Evolutionary conservation across 1,140 invertebrate species (phyloP).

Genomic region (Solen grandis): DNA sequence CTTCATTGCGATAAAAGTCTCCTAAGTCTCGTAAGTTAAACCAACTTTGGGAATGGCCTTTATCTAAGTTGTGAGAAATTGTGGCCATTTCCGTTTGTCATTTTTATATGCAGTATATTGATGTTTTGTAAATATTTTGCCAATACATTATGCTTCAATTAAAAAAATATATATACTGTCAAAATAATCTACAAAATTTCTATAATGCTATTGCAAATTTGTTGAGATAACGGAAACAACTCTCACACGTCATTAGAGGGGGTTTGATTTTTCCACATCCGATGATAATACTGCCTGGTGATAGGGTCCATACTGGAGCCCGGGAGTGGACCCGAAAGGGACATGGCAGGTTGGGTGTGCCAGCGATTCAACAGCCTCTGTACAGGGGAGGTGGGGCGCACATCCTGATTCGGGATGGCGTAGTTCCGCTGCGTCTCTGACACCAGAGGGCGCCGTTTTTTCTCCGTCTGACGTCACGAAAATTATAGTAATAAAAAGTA

Average conservation of each 20-base stretch:
- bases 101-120: no score
- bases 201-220: no score
- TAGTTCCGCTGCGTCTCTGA: conserved; percentile 45
- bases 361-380: conserved; percentile 17
- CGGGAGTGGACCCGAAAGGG: conserved; percentile 9
- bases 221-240: not conserved
- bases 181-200: no score
- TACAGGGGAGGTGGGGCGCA: conserved; percentile 42
- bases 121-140: no score
- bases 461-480: conserved; percentile 16
- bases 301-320: conserved; percentile 62
- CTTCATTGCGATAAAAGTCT: no score
- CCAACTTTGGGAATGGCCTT: no score
- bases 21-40: no score
- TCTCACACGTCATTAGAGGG: not conserved
- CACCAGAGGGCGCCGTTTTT: not conserved
- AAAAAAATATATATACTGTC: no score
- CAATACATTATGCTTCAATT: no score
- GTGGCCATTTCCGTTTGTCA: no score
- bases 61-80: no score
- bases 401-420: conserved; percentile 23
- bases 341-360: conserved; percentile 42
- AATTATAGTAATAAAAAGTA: not conserved
- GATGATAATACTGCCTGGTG: conserved; percentile 65
- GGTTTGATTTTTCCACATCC: conserved; percentile 56